Evolutionary conservation across 2,797 vertebrate species (phyloP).

Genomic region (Lateolabrax maculatus): DNA sequence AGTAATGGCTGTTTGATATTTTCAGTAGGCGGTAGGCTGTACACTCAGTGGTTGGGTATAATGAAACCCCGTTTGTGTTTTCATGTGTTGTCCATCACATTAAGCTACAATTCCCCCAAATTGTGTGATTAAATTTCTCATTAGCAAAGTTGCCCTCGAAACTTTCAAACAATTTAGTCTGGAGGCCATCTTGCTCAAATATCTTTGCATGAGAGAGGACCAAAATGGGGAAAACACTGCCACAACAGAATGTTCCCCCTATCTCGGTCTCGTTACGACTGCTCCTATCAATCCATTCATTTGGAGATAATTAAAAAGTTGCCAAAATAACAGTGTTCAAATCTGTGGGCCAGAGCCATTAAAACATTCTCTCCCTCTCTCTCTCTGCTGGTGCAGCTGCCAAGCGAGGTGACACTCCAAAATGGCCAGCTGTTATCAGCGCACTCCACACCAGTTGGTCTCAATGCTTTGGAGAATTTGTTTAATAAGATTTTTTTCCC

Average conservation of each 20-base stretch:
- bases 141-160: conserved; percentile 59
- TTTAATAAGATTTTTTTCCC: conserved; percentile 81
- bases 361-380: conserved; percentile 67
- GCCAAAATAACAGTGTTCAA: conserved; percentile 79
- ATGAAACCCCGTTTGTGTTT: conserved; percentile 18
- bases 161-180: conserved; percentile 59
- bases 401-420: conserved; percentile 82
- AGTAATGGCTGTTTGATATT: conserved; percentile 14
- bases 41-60: background rate
- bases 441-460: conserved; percentile 85
- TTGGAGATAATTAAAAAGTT: conserved; percentile 84
- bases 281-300: conserved; percentile 79
- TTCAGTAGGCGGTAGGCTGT: background rate
- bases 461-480: conserved; percentile 84
- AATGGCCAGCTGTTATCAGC: conserved; percentile 87
- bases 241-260: conserved; percentile 58
- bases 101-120: conserved; percentile 13
- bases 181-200: conserved; percentile 64
- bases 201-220: conserved; percentile 51
- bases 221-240: conserved; percentile 35
- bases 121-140: conserved; percentile 60
- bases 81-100: conserved; percentile 12
- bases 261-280: conserved; percentile 55
- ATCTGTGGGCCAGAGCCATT: conserved; percentile 75
- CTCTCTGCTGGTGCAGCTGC: conserved; percentile 68